phyloP scores from a whole-genome alignment of 35 echinoderm and acorn worm genomes.

The Heliocidaris erythrogramma region DNA sequence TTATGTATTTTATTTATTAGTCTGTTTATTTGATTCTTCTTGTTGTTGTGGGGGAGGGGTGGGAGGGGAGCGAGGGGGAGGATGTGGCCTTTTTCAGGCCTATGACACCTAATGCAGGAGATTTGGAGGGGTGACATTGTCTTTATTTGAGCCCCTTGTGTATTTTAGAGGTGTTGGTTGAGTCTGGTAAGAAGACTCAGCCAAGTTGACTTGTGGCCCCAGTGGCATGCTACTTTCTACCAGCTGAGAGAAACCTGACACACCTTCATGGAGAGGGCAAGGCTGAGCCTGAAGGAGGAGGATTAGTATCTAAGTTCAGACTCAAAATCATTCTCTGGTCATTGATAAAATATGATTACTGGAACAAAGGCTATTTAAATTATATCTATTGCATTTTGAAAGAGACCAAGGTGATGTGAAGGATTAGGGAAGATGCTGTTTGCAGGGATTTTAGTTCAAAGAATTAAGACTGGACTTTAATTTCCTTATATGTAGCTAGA shows the following conservation, averaged over 20 bases:
- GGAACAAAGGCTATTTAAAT: not conserved
- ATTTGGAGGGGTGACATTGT: not conserved
- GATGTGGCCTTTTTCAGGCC: too few species aligned
- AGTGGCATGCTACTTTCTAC: not conserved
- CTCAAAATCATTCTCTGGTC: not conserved
- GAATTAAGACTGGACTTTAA: not conserved
- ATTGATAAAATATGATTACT: not conserved
- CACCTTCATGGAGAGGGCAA: not conserved
- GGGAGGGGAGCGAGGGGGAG: not conserved
- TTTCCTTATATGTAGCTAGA: not conserved
- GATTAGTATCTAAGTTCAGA: not conserved
- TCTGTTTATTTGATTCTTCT: not conserved
- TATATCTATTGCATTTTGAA: not conserved
- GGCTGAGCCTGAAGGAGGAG: not conserved
- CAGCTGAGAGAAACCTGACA: slow-evolving; percentile 9
- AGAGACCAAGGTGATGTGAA: not conserved
- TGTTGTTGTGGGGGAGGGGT: not conserved
- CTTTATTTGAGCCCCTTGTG: not conserved
- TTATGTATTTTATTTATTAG: not conserved
- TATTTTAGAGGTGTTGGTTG: not conserved
- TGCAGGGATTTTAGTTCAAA: not conserved
- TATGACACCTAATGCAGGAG: too few species aligned
- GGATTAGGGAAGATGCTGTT: not conserved
- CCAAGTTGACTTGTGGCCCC: not conserved
- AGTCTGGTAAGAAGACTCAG: not conserved